phyloP scores from a whole-genome alignment of 2,888 invertebrate genomes.

The Euplagia quadripunctaria region DNA sequence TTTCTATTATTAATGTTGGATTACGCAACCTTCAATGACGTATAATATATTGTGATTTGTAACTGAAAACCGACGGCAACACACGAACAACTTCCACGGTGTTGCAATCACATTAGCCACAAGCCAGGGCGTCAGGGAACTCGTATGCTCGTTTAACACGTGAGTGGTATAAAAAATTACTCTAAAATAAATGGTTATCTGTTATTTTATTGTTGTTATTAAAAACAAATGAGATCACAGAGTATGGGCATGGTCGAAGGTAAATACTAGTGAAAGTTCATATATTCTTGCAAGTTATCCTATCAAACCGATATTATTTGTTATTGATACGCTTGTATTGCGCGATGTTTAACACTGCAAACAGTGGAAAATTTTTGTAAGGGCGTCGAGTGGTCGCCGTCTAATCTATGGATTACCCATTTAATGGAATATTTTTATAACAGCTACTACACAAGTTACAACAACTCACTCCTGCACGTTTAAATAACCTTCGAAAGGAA shows the following conservation, averaged over 20 bases:
- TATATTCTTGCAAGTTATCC: not conserved
- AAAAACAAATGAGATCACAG: not conserved
- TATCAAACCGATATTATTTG: conserved; percentile 49
- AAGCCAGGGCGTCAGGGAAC: too few relatives aligned
- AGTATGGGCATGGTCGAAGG: not conserved
- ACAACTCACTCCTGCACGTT: not conserved
- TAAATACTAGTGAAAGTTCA: not conserved
- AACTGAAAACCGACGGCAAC: too few relatives aligned
- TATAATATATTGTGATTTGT: too few relatives aligned
- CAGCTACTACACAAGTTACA: conserved; percentile 3
- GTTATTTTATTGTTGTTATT: too few relatives aligned
- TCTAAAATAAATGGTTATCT: too few relatives aligned
- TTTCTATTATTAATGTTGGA: too few relatives aligned
- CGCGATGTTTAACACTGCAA: conserved; percentile 47
- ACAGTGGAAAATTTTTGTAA: conserved; percentile 73
- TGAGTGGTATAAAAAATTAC: too few relatives aligned
- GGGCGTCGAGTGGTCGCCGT: conserved; percentile 51
- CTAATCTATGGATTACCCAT: conserved; percentile 74
- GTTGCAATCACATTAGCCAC: too few relatives aligned
- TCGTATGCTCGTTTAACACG: too few relatives aligned
- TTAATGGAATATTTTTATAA: conserved; percentile 76
- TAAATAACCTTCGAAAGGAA: conserved; percentile 50
- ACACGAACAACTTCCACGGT: too few relatives aligned
- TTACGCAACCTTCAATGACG: too few relatives aligned
- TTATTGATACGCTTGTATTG: conserved; percentile 51